Base-by-base conservation (phyloP, 2,888 invertebrate species). In the Junonia oenone region DNA sequence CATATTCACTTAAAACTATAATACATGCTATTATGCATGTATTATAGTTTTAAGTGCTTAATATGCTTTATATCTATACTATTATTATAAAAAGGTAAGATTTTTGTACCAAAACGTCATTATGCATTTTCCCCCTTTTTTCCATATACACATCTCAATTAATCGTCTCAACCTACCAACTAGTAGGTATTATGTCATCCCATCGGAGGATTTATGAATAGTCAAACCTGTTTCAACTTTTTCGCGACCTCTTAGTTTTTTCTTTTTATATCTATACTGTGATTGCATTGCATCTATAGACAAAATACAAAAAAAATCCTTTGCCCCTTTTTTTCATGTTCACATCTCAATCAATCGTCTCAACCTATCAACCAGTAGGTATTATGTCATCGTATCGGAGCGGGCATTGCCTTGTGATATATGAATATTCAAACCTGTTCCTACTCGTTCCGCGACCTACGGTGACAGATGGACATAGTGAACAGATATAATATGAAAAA, bases 341-440 rank as follows among this genome's bases (percentile, higher is more conserved):
- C 11, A 35, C 14, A 38, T 3, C 43, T 26, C 22, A 26, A 63
- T 47, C 27, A 29, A 67, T 22, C n/a, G 13, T 13, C 78, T 83
- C 79, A 75, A 72, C n/a, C 35, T 13, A 79, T 83, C 79, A 75
- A 72, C 75, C 72, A 72, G 70, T 66, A 64, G 71, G 64, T 73
- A 80, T 83, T 83, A 85, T 84, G 85, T 87, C 86, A 85, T 79
- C 78, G 77, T 74, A 72, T 73, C 71, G 72, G 61, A 63, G 72
- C 72, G 81, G 81, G 66, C 82, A 72, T 77, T 78, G 80, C 63
- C 77, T 68, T 58, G 74, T 72, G 73, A 76, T 73, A 75, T 78
- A 78, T 80, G 78, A 78, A 81, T 81, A 80, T 81, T 75, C 72
- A 79, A 83, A 85, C 83, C 81, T 68, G 84, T 80, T 79, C 54